Evolutionary conservation across 1,140 invertebrate species (phyloP).

Genomic region (Drosophila lacertosa): DNA sequence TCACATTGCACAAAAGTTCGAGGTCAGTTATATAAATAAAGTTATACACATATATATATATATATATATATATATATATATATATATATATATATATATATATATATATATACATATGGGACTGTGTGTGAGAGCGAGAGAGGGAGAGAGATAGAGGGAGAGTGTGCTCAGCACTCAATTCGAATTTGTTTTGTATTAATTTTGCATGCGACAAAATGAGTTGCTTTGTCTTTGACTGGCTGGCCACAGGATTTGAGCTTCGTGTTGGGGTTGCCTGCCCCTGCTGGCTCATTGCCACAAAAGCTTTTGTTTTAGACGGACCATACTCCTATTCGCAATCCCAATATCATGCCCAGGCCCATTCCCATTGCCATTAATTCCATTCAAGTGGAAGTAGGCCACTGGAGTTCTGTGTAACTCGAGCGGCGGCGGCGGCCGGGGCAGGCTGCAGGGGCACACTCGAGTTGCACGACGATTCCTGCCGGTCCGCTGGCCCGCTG

Average conservation of each 20-base stretch:
- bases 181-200: conserved; percentile 76
- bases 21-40: conserved; percentile 83
- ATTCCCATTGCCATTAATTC: conserved; percentile 30
- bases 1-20: conserved; percentile 83
- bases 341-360: conserved; percentile 2
- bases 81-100: neutral
- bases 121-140: conserved; percentile 1
- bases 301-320: conserved; percentile 57
- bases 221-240: conserved; percentile 74
- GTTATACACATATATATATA: conserved; percentile 43
- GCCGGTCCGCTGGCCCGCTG: conserved; percentile 17
- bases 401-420: conserved; percentile 76
- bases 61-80: neutral
- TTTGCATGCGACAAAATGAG: conserved; percentile 74
- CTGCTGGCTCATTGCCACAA: conserved; percentile 45
- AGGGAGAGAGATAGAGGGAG: neutral
- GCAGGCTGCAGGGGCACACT: conserved; percentile 10
- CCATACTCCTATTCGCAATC: neutral
- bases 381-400: conserved; percentile 80
- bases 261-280: conserved; percentile 36
- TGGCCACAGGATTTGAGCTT: conserved; percentile 56
- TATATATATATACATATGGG: neutral
- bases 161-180: conserved; percentile 27
- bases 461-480: conserved; percentile 32
- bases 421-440: conserved; percentile 23